Evolutionary conservation across 1,140 invertebrate species (phyloP), one percentile per base, ranked within the genome.

Genomic region (Pseudomyrmex pallidus): DNA sequence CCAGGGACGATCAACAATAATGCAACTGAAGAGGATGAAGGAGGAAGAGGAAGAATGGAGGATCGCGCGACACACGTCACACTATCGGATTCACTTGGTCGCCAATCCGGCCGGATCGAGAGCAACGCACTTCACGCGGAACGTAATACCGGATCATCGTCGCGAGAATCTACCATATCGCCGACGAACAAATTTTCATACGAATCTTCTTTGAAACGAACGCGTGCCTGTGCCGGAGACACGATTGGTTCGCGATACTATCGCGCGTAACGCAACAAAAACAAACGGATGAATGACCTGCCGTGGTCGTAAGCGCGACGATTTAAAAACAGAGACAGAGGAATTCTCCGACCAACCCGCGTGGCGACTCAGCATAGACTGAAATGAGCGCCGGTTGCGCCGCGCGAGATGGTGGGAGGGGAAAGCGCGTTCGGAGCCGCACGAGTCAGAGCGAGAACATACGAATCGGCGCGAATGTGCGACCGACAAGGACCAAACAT

Each of bases 361-460:
- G 89, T 73, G 89, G 56, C 90, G 82, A 88, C 87, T 90, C 86
- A 59, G 83, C 82, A 72, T 84, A 85, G 89, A 91, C 90, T 91
- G 88, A 87, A 85, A 52, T 57, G 61, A 82, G 74, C 82, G 64
- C 46, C 76, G 56, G 74, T 48, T 72, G 85, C 73, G 86, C 59
- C 82, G 74, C 73, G 46, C 7, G 17, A 22, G 44, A 15, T 12
- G 2, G 17, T 20, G 13, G 44, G 2, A 87, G 74, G 62, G 82
- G 59, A 74, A 82, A 74, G 62, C 85, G 86, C 70, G 82, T 66
- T 84, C 50, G 50, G 13, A 56, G 46, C 63, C 48, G 73, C 74
- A 44, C 56, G 20, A 52, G 63, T n/a, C 12, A 46, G 35, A 68
- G 48, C 54, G 22, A 35, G 10, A 70, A 12, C 46, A 46, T 20